Evolutionary conservation across 2,113 vertebrate genomes (phyloP).

Genomic region (Gopherus flavomarginatus): DNA sequence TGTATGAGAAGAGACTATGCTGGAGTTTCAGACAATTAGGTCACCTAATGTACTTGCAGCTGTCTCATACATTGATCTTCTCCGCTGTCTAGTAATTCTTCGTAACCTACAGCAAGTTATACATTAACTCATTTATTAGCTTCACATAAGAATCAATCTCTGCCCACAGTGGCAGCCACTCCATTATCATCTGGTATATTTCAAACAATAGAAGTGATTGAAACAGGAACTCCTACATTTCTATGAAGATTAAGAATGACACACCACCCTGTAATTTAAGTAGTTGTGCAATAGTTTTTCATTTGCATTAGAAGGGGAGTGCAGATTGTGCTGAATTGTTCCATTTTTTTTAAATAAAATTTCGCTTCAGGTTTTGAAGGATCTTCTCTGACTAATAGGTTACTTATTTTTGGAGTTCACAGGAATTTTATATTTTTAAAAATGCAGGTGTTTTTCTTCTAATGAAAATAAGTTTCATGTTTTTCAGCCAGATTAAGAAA

Average conservation of each 20-base stretch:
- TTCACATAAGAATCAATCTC: conserved; percentile 21
- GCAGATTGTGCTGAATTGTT: conserved; percentile 41
- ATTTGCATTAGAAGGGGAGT: conserved; percentile 61
- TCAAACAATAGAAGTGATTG: conserved; percentile 67
- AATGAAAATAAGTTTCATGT: neutral
- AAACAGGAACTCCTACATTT: conserved; percentile 68
- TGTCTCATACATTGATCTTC: neutral
- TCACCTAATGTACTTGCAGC: neutral
- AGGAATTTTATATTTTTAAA: conserved; percentile 44
- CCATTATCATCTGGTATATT: conserved; percentile 31
- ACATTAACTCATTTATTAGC: conserved; percentile 35
- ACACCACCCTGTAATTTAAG: conserved; percentile 71
- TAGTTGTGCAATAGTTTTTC: conserved; percentile 50
- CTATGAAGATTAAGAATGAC: conserved; percentile 58
- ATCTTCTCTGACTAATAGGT: neutral
- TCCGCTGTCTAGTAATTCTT: conserved; percentile 18
- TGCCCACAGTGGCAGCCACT: conserved; percentile 51
- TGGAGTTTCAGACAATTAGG: conserved; percentile 29
- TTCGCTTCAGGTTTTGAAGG: conserved; percentile 13
- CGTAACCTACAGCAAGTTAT: conserved; percentile 11
- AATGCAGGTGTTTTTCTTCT: neutral
- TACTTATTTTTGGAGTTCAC: conserved; percentile 40
- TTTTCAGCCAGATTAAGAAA: neutral
- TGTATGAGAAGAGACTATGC: neutral
- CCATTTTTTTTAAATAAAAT: neutral